Evolutionary conservation across 2,888 invertebrate species (phyloP).

Genomic region (Endomychus coccineus): DNA sequence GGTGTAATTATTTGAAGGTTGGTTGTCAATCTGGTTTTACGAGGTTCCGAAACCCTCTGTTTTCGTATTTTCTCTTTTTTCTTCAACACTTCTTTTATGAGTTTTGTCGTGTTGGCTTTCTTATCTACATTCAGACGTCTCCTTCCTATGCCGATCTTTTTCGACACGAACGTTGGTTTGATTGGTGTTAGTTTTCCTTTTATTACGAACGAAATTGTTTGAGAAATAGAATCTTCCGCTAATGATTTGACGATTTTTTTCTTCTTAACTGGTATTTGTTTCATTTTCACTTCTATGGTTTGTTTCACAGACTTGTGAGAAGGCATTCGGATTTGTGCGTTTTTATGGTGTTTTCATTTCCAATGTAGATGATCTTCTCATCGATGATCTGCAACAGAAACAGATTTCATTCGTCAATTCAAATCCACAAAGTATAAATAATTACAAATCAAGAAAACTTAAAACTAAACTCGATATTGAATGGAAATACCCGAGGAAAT

Average conservation of each 20-base stretch:
- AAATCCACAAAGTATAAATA: no score
- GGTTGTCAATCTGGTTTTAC: conserved; percentile 11
- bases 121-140: conserved; percentile 20
- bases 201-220: conserved; percentile 41
- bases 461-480: no score
- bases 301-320: conserved; percentile 8
- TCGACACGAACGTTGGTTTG: conserved; percentile 28
- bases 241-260: conserved; percentile 26
- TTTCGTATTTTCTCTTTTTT: no score
- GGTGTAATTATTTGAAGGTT: conserved; percentile 17
- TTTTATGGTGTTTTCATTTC: no score
- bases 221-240: conserved; percentile 36
- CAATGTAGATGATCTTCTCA: no score
- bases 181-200: conserved; percentile 39
- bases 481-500: no score
- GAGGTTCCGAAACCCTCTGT: no score
- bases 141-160: conserved; percentile 23
- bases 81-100: no score
- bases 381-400: no score
- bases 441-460: no score
- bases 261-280: conserved; percentile 25
- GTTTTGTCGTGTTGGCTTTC: conserved; percentile 17
- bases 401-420: no score
- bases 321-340: conserved; percentile 10
- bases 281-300: conserved; percentile 8